phyloP scores from a whole-genome alignment of 2,888 invertebrate genomes.

The Cremastinae sp. region DNA sequence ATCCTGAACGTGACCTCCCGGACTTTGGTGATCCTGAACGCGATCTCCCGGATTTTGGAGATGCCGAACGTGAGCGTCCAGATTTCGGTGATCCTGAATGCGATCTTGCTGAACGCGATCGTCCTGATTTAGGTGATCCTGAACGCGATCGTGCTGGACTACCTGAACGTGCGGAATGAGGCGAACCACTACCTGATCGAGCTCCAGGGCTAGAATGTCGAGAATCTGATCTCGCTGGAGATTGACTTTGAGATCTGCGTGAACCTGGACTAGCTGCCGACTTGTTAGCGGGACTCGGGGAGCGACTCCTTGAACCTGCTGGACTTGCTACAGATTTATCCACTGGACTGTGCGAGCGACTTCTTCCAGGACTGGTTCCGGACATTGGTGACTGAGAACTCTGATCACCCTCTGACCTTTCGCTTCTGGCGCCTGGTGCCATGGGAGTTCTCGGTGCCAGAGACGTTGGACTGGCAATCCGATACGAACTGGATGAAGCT shows the following conservation, averaged over 20 bases:
- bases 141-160: conserved; percentile 71
- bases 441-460: conserved; percentile 78
- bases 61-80: conserved; percentile 64
- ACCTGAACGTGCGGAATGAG: conserved; percentile 73
- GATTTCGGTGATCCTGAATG: conserved; percentile 76
- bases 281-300: conserved; percentile 70
- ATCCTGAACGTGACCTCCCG: conserved; percentile 70
- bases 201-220: conserved; percentile 74
- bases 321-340: conserved; percentile 68
- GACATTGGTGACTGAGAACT: conserved; percentile 66
- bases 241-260: conserved; percentile 69
- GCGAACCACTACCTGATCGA: conserved; percentile 62
- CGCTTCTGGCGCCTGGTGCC: conserved; percentile 74
- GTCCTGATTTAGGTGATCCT: conserved; percentile 71
- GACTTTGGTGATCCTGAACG: conserved; percentile 69
- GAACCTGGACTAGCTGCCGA: conserved; percentile 67
- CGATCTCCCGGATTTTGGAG: conserved; percentile 69
- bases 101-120: conserved; percentile 68
- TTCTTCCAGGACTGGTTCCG: conserved; percentile 66
- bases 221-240: conserved; percentile 73
- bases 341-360: conserved; percentile 70
- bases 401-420: conserved; percentile 71
- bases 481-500: conserved; percentile 77
- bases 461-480: conserved; percentile 79
- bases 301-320: conserved; percentile 70